Base-by-base conservation (phyloP, 2,797 vertebrate species). In the Lepus oiostolus region DNA sequence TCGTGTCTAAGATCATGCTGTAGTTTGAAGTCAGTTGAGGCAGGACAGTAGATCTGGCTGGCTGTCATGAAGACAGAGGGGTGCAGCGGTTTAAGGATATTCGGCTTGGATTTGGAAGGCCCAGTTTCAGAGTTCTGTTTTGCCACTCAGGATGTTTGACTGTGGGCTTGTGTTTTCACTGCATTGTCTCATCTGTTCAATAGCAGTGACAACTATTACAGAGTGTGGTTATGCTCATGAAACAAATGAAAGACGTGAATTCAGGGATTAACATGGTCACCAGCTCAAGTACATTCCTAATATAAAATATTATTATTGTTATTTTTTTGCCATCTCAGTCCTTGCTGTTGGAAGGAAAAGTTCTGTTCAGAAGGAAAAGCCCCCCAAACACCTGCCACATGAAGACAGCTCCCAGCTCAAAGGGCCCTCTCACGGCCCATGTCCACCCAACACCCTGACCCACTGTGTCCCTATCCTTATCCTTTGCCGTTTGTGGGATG, bases 121-220 rank as follows among this genome's bases (percentile, higher is more conserved):
- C 32, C 87, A 22, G 6, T 72, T 81, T 89, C 50, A 89, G 38
- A 90, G n/a, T 32, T n/a, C 77, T n/a, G 26, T 32, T 68, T 60
- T 74, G 58, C 19, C 74, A 17, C 24, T 83, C 21, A 11, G 24
- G 60, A 17, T 60, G 17, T 77, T 87, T 85, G 52, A 47, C 26
- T 77, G 60, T 9, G 10, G 4, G 21, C 26, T 19, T 16, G 4
- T 19, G 5, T 75, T 94, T 86, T 60, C 26, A 21, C 22, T 95
- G 50, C 10, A 47, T 76, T 91, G 79, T 88, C 28, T 88, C 63
- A 68, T 62, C 30, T 93, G 65, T 63, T 76, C 52, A 75, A 63
- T 16, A 76, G n/a, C 26, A 71, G 2, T 67, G 52, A 9, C 58
- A 42, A 58, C 30, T 58, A 30, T 30, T 81, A 72, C 5, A 24